A percentile compares a stretch with the other conserved stretches of the same genome.
phyloP scores from a whole-genome alignment of 2,797 vertebrate species.

The Pelochelys cantorii region DNA sequence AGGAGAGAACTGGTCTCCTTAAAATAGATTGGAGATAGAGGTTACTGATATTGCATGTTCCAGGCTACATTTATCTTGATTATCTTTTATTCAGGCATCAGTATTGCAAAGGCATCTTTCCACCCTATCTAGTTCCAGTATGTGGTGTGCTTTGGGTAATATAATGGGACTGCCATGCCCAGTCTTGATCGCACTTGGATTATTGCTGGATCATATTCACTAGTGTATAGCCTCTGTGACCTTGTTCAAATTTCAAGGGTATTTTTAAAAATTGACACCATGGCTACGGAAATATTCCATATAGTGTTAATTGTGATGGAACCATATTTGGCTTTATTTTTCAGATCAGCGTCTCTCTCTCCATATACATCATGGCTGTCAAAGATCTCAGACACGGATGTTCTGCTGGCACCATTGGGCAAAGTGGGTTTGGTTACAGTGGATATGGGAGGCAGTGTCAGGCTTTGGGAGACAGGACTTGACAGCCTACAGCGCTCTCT shows the following conservation, averaged over 20 bases:
- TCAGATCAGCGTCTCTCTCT: constrained; percentile 87
- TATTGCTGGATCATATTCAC: not conserved
- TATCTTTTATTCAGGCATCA: not conserved
- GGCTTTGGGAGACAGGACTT: constrained; percentile 95
- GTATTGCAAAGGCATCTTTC: not conserved
- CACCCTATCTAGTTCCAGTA: not conserved
- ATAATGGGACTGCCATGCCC: not conserved
- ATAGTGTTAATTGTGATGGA: not conserved
- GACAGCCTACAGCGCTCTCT: constrained; percentile 91
- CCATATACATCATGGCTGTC: constrained; percentile 94
- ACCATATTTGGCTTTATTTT: constrained; percentile 40
- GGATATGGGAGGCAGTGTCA: constrained; percentile 91
- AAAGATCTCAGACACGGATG: constrained; percentile 90
- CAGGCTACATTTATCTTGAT: not conserved
- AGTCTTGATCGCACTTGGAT: not conserved
- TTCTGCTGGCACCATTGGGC: constrained; percentile 86
- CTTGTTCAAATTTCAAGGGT: not conserved
- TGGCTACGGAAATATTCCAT: not conserved
- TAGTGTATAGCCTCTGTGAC: not conserved
- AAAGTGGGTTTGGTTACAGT: constrained; percentile 89
- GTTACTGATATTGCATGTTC: not conserved
- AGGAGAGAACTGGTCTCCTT: not conserved
- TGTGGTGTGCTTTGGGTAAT: not conserved
- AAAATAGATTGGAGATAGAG: not conserved
- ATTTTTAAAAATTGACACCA: not conserved